Base-by-base conservation (phyloP, 2,797 vertebrate species). In the Arremon aurantiirostris region DNA sequence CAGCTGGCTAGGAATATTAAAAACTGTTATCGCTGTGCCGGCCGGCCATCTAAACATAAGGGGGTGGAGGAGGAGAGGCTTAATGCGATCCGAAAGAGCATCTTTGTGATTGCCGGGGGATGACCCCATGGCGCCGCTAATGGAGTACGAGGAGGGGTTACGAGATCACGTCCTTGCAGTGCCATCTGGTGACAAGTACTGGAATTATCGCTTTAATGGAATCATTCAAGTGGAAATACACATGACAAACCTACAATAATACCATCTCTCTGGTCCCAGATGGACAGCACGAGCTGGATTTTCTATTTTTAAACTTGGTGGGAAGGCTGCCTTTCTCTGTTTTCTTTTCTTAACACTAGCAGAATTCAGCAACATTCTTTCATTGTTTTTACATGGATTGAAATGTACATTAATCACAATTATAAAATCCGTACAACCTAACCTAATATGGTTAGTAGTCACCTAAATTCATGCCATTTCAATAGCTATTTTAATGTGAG, bases 171-270 rank as follows among this genome's bases (percentile, higher is more conserved):
- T 81, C 82, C 5, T 72, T 88, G 80, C 34, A 90, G 59, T 91
- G 96, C 95, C 96, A 95, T 69, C 96, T 94, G 94, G 82, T 94
- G 96, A 66, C 73, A 63, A 57, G 57, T 4, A 37, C 47, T 24
- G 85, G 85, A 81, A 91, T 75, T 69, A 52, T 8, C 70, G 26
- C 52, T 14, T 23, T 1, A 44, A 76, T 7, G 18, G 53, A 55
- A 3, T 46, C 37, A 80, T 75, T 42, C 21, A 6, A 32, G 14
- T 3, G 18, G 64, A 64, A 86, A 68, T 41, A n/a, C 82, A 80
- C 44, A 56, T 24, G 34, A 20, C 69, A 86, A 93, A 59, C 34
- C n/a, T 47, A 28, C 32, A 77, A 44, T 37, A 73, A 53, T 44
- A 68, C 39, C 30, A 37, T 61, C 12, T 59, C 35, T 55, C 46